Base-by-base conservation (phyloP, 2,888 invertebrate species). In the Drosophila niveifrons region DNA sequence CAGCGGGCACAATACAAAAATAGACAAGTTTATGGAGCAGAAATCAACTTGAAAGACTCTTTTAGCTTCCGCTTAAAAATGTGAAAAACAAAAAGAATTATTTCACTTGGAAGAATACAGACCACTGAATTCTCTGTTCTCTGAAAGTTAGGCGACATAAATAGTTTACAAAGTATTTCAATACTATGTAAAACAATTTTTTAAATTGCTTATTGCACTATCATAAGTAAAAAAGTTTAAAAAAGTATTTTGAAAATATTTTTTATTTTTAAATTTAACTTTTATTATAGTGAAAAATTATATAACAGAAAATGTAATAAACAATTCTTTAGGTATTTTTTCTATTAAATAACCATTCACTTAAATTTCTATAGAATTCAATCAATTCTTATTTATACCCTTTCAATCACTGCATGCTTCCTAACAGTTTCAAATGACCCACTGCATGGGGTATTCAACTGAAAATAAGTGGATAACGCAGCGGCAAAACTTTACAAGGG, bases 11-110 rank as follows among this genome's bases (percentile, higher is more conserved):
- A 80, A 71, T 64, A 88, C 75, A 58, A 70, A 83, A 83, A 83
- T 88, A 83, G 83, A 83, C 87, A 86, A 83, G 87, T 83, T 83
- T 83, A 83, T 83, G 83, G 89, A 83, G 83, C 89, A 83, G 83
- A 83, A 83, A 88, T 87, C 83, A 83, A 83, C 72, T 89, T 83
- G 78, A 86, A 83, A 83, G 88, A 88, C 57, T 82, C 82, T 81
- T 74, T 88, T 83, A 88, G 83, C 83, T 83, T 88, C 89, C 89
- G 83, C 84, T 72, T 57, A 36, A 47, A 57, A 57, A 47, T 36
- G 34, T 11, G 34, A 57, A 57, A 57, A 57, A 47, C 47, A 47
- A 47, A 57, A 57, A 34, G 18, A 44, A 56, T 8, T 2, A 18
- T 55, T n/a, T 43, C 13, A 43, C 3, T 2, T 18, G 10, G 18